Base-by-base conservation (phyloP, 2,797 vertebrate species). In the Scarus forsteni region DNA sequence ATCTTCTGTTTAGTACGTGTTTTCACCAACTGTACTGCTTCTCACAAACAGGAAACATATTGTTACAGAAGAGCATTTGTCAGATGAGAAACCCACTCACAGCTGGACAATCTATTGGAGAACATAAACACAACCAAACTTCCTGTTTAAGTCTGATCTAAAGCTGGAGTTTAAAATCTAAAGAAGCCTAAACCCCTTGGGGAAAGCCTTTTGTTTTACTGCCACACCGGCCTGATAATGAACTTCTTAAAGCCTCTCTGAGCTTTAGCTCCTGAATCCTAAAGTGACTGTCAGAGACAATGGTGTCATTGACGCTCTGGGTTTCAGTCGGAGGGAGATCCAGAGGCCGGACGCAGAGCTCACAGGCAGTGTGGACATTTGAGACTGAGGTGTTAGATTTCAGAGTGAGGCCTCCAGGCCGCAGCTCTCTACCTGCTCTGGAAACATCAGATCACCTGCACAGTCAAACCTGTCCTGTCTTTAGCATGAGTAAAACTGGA, bases 381-480 rank as follows among this genome's bases (percentile, higher is more conserved):
- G 71, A 91, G 85, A 86, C 54, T 8, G 13, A 3, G 45, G 85
- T 81, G 85, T 89, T 80, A 69, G 53, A 48, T 90, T 85, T 81
- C 87, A 64, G 72, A 14, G 39, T n/a, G 7, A 44, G 52, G 52
- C 63, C 63, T 55, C 19, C n/a, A 15, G 48, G 43, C 69, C 16
- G 13, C 39, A 40, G 54, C 36, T 61, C 51, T 10, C 18, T 10
- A 16, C n/a, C 51, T 53, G 60, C 58, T 49, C 57, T 51, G 1
- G 12, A 60, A 67, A 36, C 39, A 19, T 46, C 14, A 39, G 39
- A 40, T 46, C 19, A 1, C 10, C n/a, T 58, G 50, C 38, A 27
- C 10, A 50, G 18, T 12, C 10, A 50, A 19, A 6, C 5, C 4
- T 27, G 27, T 27, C 27, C 4, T 27, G 2, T 27, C 27, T 27